Percentiles rank a stretch among this genome's conserved stretches.
Conservation (phyloP, 1,140 invertebrate species). For the Drosophila nasuta region DNA sequence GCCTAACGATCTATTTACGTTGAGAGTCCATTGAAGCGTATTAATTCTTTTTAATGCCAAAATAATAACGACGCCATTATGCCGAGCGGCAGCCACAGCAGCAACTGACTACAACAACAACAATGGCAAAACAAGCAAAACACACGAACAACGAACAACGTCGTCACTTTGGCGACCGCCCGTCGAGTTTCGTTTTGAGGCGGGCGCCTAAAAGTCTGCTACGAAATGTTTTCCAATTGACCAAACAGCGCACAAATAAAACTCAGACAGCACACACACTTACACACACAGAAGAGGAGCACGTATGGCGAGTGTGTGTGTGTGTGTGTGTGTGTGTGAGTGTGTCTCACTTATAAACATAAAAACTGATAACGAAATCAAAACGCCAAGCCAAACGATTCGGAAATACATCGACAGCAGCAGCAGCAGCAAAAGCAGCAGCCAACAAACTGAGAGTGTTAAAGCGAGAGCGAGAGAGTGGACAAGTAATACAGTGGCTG, state of each 20-base stretch:
- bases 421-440: slow-evolving; percentile 26
- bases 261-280: slow-evolving; percentile 54
- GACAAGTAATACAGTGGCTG: too few relatives aligned
- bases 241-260: slow-evolving; percentile 80
- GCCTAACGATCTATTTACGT: slow-evolving; percentile 82
- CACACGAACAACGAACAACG: slow-evolving; percentile 25
- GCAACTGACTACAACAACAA: slow-evolving; percentile 22
- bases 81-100: slow-evolving; percentile 53
- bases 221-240: slow-evolving; percentile 83
- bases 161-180: slow-evolving; percentile 57
- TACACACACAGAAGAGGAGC: slow-evolving; percentile 16
- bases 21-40: slow-evolving; percentile 78
- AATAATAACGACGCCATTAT: slow-evolving; percentile 83
- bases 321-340: slow-evolving; percentile 21
- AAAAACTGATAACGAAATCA: slow-evolving; percentile 83
- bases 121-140: slow-evolving; percentile 21
- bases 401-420: slow-evolving; percentile 75
- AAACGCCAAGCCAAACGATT: slow-evolving; percentile 80
- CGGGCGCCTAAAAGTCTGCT: slow-evolving; percentile 78
- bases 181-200: slow-evolving; percentile 39
- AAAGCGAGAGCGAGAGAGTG: neutral
- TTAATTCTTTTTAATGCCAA: slow-evolving; percentile 83
- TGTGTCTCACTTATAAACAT: slow-evolving; percentile 75
- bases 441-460: too few relatives aligned
- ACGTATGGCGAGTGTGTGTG: slow-evolving; percentile 21